phyloP scores from a whole-genome alignment of 2,113 vertebrate species.

The Planiliza haematocheilus region DNA sequence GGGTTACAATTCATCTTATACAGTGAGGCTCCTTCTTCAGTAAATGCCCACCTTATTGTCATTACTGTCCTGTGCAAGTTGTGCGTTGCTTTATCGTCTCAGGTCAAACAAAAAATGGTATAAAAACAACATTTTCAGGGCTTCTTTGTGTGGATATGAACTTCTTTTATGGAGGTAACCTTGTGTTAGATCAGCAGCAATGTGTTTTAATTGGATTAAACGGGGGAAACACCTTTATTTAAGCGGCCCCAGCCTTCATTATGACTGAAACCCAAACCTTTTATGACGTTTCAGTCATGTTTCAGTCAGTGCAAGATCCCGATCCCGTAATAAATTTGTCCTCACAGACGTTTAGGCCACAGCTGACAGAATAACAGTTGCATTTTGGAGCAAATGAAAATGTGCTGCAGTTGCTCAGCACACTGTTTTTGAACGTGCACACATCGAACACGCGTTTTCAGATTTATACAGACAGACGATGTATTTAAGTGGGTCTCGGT shows the following conservation, averaged over 20 bases:
- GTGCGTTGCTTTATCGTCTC: conserved; percentile 27
- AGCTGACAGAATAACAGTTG: neutral
- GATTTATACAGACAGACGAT: no score
- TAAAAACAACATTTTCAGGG: conserved; percentile 36
- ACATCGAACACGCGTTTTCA: no score
- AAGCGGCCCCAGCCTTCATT: neutral
- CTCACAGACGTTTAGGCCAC: neutral
- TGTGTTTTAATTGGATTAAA: neutral
- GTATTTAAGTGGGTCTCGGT: no score
- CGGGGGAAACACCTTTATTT: neutral
- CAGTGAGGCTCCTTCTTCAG: neutral
- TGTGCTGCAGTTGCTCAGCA: neutral
- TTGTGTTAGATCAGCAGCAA: neutral
- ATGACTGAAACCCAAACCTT: neutral
- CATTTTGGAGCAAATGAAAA: conserved; percentile 14
- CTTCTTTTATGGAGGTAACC: neutral
- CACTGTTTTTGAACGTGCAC: neutral
- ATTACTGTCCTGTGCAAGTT: conserved; percentile 10
- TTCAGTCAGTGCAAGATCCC: neutral
- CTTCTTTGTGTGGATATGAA: neutral
- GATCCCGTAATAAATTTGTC: neutral
- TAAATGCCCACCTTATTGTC: neutral
- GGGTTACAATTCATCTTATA: neutral
- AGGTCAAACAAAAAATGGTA: conserved; percentile 56
- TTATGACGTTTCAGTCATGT: neutral